These are phyloP conservation scores for Drosophila persimilis DNA, from an alignment of 1,140 invertebrate species.

Conservation along the genomic window DNA sequence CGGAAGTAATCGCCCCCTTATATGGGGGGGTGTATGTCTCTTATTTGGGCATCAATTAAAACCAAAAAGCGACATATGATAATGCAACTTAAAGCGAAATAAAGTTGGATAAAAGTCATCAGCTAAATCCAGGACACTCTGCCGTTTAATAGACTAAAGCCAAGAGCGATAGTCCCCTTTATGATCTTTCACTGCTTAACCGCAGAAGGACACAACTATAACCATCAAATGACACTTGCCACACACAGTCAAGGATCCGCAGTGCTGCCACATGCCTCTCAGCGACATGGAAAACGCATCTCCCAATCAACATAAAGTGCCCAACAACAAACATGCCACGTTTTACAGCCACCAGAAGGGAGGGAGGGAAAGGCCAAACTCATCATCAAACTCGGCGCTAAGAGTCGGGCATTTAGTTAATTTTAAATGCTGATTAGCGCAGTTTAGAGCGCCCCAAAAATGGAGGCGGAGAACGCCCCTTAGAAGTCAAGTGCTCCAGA, in stretches of 20 bases:
- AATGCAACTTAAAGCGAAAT: slow-evolving; percentile 13
- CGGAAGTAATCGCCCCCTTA: slow-evolving; percentile 74
- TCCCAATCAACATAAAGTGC: slow-evolving; percentile 41
- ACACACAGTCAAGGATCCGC: slow-evolving; percentile 28
- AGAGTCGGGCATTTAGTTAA: slow-evolving; percentile 76
- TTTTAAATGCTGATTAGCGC: slow-evolving; percentile 80
- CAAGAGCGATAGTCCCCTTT: not conserved
- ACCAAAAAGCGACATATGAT: slow-evolving; percentile 27
- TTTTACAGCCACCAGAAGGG: slow-evolving; percentile 45
- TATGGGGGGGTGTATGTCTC: slow-evolving; percentile 25
- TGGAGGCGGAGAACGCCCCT: slow-evolving; percentile 6
- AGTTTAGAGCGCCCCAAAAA: slow-evolving; percentile 60
- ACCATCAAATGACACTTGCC: slow-evolving; percentile 40
- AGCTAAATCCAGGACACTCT: not conserved
- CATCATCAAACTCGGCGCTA: slow-evolving; percentile 64
- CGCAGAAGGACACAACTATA: slow-evolving; percentile 2
- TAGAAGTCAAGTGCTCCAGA: slow-evolving; percentile 21
- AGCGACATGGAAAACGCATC: slow-evolving; percentile 71
- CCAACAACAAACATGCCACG: slow-evolving; percentile 21
- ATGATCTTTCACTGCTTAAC: not conserved
- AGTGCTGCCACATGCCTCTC: slow-evolving; percentile 31
- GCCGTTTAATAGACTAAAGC: not conserved
- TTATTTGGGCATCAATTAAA: slow-evolving; percentile 54
- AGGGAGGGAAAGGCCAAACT: slow-evolving; percentile 29
- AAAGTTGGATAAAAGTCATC: not conserved